Evolutionary conservation across 2,888 invertebrate genomes (phyloP).

Genomic region (Clunio marinus): DNA sequence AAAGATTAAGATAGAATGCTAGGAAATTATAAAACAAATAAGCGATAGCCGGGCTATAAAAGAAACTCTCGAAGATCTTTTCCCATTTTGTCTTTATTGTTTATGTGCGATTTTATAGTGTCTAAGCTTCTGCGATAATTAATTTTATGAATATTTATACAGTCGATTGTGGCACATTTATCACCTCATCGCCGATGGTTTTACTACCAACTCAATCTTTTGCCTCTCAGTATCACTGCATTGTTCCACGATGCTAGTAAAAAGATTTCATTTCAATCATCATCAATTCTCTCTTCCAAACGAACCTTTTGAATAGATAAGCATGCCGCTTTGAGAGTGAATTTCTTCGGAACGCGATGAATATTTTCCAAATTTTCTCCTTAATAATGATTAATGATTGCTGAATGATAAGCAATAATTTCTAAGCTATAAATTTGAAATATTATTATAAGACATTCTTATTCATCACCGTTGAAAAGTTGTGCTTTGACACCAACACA

Average conservation of each 20-base stretch:
- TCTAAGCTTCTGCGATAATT: not conserved
- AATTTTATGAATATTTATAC: not conserved
- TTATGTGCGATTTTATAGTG: not conserved
- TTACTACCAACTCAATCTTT: not conserved
- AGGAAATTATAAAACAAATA: not conserved
- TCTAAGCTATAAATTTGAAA: too few relatives aligned
- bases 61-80: not conserved
- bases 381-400: slow-evolving; percentile 36
- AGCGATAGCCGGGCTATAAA: not conserved
- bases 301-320: not conserved
- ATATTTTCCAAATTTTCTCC: too few relatives aligned
- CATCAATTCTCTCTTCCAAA: not conserved
- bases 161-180: not conserved
- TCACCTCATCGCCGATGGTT: not conserved
- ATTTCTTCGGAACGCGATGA: not conserved
- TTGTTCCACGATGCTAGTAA: not conserved
- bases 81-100: not conserved
- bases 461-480: not conserved
- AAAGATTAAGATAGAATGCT: not conserved
- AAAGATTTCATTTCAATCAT: not conserved
- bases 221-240: not conserved
- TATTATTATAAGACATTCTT: too few relatives aligned
- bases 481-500: not conserved
- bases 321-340: not conserved
- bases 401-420: slow-evolving; percentile 22